phyloP scores from a whole-genome alignment of 1,140 invertebrate genomes.

The Liolophura sinensis region DNA sequence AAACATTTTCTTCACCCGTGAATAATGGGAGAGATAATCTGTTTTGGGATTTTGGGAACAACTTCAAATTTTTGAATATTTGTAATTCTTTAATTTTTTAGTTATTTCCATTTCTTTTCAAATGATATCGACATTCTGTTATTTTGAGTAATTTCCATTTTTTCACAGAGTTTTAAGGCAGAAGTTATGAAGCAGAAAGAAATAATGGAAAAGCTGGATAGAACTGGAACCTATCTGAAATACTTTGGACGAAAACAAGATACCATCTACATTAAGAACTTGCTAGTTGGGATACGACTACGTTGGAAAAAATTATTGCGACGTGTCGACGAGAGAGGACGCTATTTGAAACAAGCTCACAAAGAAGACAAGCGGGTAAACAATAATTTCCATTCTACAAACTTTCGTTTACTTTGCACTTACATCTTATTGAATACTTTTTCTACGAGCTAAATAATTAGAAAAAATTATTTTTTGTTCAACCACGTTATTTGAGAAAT shows the following conservation, averaged over 20 bases:
- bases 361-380: slow-evolving; percentile 85
- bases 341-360: slow-evolving; percentile 91
- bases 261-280: slow-evolving; percentile 97
- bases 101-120: too few relatives aligned
- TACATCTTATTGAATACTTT: too few relatives aligned
- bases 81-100: too few relatives aligned
- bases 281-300: slow-evolving; percentile 94
- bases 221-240: slow-evolving; percentile 96
- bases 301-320: slow-evolving; percentile 88
- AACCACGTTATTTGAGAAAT: too few relatives aligned
- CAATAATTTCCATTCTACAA: neutral
- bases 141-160: neutral
- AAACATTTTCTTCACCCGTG: too few relatives aligned
- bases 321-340: slow-evolving; percentile 74
- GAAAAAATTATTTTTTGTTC: too few relatives aligned
- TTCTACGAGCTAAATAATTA: too few relatives aligned
- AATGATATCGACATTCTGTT: too few relatives aligned
- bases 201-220: slow-evolving; percentile 92
- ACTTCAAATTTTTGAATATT: too few relatives aligned
- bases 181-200: slow-evolving; percentile 92
- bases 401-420: too few relatives aligned
- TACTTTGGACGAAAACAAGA: slow-evolving; percentile 99
- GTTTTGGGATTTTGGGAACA: too few relatives aligned
- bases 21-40: too few relatives aligned
- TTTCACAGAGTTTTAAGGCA: slow-evolving; percentile 76